phyloP scores from a whole-genome alignment of 2,113 vertebrate genomes.

The Zapus hudsonius region DNA sequence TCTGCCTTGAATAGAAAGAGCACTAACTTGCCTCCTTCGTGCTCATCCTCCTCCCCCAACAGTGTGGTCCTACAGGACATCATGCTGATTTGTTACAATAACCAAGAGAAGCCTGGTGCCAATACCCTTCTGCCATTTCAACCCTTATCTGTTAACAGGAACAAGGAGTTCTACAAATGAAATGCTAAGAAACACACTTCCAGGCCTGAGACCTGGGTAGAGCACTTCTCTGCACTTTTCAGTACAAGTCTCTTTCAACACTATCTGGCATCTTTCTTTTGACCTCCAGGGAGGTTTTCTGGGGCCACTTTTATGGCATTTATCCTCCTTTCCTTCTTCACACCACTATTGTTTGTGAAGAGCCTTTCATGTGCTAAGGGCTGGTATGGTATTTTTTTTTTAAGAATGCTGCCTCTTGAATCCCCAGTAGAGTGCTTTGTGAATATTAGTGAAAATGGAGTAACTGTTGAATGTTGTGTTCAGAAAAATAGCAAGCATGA shows the following conservation, averaged over 20 bases:
- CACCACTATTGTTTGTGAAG: not conserved
- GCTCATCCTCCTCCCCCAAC: not conserved
- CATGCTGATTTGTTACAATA: slow-evolving; percentile 14
- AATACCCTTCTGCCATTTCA: not conserved
- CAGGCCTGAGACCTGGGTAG: not conserved
- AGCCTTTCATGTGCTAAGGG: not conserved
- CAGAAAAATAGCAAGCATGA: not conserved
- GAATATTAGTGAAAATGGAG: not conserved
- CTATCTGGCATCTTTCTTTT: not conserved
- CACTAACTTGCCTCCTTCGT: slow-evolving; percentile 5
- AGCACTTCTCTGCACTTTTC: not conserved
- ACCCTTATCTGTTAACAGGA: not conserved
- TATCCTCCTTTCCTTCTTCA: not conserved
- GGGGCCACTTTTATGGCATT: not conserved
- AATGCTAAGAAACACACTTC: not conserved
- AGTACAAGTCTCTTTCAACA: not conserved
- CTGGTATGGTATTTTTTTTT: not conserved
- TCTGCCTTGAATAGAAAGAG: not conserved
- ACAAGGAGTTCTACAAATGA: not conserved
- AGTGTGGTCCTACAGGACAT: not conserved
- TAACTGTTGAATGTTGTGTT: not conserved
- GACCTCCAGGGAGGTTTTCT: not conserved
- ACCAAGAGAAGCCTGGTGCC: slow-evolving; percentile 14
- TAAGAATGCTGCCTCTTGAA: not conserved
- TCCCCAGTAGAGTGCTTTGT: not conserved